Evolutionary conservation across 2,113 vertebrate genomes (phyloP), one percentile per base, ranked within the genome.

Genomic region (Nothoprocta pentlandii): DNA sequence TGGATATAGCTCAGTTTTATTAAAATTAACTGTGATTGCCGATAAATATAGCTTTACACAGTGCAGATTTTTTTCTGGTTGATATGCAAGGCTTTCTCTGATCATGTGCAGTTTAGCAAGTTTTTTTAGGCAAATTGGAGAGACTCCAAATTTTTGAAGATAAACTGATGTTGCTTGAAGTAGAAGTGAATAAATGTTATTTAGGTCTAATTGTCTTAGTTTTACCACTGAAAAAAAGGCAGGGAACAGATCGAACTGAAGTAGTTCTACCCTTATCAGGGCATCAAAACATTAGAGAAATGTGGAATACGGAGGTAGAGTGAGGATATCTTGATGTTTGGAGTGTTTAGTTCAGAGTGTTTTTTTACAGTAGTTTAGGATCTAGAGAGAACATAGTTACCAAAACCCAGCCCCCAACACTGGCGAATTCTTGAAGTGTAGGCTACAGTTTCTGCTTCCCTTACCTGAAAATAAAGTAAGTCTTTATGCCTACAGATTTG

Each of bases 81-180:
- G 8, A 56, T 53, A 66, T 2, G 2, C 12, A 66, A 46, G 5
- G 39, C 13, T 88, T 92, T 62, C 25, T 41, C 10, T 69, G 42
- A 54, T 59, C 0, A 2, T 41, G 17, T 66, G 64, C 49, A 80
- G 5, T 7, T n/a, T 69, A 7, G 28, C 0, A 0, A 74, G 71
- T 1, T 56, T 83, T 23, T 25, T 7, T 2, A 2, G 15, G 22
- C 6, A 80, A 54, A 61, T 82, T 77, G 85, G 20, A 71, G 39
- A 66, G n/a, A 2, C 0, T 80, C 3, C 17, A 63, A 25, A 62
- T 80, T 66, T n/a, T 83, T 63, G 0, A 41, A 66, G 19, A 42
- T 21, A 46, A 86, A 3, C 6, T 67, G 20, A 21, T 67, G 16
- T 30, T 30, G 5, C 6, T 69, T 53, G 12, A 56, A 25, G 42